Percentiles rank a stretch among this genome's conserved stretches.
Conservation (phyloP, 2,113 vertebrate species). For the Mirza zaza region DNA sequence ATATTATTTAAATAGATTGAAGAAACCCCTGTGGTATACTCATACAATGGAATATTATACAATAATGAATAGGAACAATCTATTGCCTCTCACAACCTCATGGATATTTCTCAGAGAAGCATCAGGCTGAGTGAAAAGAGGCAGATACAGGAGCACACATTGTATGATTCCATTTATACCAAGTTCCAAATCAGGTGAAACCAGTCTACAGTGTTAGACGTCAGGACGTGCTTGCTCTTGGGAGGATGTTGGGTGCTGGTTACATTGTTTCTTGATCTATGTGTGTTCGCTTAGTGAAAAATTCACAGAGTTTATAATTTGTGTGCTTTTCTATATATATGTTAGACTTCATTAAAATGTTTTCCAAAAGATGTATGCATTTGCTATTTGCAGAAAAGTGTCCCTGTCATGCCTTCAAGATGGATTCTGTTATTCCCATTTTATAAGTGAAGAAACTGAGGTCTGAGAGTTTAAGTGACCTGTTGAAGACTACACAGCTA, state of each 20-base stretch:
- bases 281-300: not conserved
- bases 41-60: not conserved
- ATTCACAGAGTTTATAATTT: not conserved
- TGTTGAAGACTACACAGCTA: not conserved
- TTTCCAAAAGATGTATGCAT: not conserved
- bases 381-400: not conserved
- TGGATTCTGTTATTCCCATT: not conserved
- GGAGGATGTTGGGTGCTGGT: not conserved
- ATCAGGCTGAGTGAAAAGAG: not conserved
- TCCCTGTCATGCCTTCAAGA: not conserved
- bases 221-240: not conserved
- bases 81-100: not conserved
- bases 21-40: not conserved
- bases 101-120: not conserved
- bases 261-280: not conserved
- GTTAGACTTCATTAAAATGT: not conserved
- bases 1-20: not conserved
- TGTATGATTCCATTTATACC: not conserved
- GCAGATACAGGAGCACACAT: not conserved
- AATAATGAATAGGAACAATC: not conserved
- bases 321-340: not conserved
- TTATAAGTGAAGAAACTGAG: constrained; percentile 3
- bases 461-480: not conserved
- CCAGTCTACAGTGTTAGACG: not conserved
- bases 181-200: not conserved